Conservation (phyloP, 2,113 vertebrate genomes). For the Hippocampus zosterae region DNA sequence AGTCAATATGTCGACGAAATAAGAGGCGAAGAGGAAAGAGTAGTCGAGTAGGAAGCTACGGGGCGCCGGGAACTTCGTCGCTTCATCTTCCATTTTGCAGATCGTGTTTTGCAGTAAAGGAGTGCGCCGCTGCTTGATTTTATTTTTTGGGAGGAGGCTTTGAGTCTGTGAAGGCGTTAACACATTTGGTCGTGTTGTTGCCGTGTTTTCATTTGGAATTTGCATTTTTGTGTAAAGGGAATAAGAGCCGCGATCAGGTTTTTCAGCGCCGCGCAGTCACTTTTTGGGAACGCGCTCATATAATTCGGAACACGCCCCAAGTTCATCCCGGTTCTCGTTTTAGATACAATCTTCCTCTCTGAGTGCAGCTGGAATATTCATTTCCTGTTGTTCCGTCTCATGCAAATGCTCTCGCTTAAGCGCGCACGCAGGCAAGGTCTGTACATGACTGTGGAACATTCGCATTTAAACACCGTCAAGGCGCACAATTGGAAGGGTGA, state of each 20-base stretch:
- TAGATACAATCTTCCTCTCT: not conserved
- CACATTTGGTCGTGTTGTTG: too few species aligned
- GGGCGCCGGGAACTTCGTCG: too few species aligned
- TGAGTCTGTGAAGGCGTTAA: too few species aligned
- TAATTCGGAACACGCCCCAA: slow-evolving; percentile 13
- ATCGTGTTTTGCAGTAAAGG: too few species aligned
- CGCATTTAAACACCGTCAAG: not conserved
- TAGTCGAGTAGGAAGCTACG: too few species aligned
- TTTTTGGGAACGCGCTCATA: not conserved
- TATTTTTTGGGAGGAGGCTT: too few species aligned
- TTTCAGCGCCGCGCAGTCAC: not conserved
- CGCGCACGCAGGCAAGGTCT: not conserved
- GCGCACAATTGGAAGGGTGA: not conserved
- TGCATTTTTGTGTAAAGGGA: not conserved
- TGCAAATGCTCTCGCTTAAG: slow-evolving; percentile 3
- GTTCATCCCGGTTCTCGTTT: not conserved
- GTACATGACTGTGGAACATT: not conserved
- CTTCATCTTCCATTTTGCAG: too few species aligned
- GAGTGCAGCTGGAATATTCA: slow-evolving; percentile 9
- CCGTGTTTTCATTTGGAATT: not conserved
- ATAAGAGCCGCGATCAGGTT: not conserved
- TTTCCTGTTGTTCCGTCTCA: slow-evolving; percentile 8
- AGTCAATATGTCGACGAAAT: too few species aligned
- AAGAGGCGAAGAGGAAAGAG: too few species aligned
- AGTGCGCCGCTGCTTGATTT: too few species aligned